Conservation (phyloP, 2,113 vertebrate genomes). For the Zapus hudsonius region DNA sequence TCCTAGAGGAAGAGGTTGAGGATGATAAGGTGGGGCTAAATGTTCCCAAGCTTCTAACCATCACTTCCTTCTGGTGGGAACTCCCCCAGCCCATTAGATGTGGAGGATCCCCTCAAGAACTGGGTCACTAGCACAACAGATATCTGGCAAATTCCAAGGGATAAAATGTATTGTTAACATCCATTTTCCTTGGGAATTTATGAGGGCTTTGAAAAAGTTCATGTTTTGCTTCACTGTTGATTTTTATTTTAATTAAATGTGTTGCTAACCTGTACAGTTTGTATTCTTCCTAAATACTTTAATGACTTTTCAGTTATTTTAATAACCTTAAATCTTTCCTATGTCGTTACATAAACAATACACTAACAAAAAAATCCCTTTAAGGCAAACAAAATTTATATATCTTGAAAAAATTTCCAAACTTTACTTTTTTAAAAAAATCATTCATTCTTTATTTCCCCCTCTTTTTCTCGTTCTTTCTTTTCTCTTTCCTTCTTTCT, state of each 20-base stretch:
- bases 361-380: background rate
- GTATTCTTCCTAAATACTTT: background rate
- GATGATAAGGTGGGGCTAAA: background rate
- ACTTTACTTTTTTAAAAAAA: background rate
- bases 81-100: too few relatives aligned
- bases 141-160: background rate
- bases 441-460: background rate
- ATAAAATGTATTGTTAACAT: background rate
- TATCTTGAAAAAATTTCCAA: background rate
- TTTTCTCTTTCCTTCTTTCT: too few relatives aligned
- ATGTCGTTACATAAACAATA: background rate
- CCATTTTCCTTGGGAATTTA: background rate
- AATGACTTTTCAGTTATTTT: slow-evolving; percentile 46
- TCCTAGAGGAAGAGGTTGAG: too few relatives aligned
- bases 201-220: background rate
- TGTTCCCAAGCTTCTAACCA: background rate
- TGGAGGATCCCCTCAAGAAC: background rate
- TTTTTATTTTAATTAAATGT: slow-evolving; percentile 23
- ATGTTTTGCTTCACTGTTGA: background rate
- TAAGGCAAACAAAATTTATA: slow-evolving; percentile 14
- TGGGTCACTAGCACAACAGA: background rate
- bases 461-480: too few relatives aligned
- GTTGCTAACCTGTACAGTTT: background rate
- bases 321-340: slow-evolving; percentile 9
- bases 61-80: background rate